Conservation (phyloP, 2,888 invertebrate genomes). For the Zaprionus lineosus region DNA sequence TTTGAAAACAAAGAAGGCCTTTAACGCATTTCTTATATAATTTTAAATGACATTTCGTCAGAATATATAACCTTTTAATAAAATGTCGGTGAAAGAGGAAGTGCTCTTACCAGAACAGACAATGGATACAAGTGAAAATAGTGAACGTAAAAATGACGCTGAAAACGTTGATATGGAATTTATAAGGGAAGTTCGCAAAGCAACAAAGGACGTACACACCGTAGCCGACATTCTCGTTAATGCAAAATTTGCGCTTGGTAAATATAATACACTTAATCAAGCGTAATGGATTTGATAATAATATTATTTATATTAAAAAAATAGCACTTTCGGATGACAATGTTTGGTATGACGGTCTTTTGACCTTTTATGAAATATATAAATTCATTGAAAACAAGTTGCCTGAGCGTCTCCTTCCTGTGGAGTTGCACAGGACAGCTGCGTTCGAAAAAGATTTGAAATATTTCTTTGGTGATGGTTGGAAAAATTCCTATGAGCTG, state of each 20-base stretch:
- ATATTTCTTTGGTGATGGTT: constrained; percentile 86
- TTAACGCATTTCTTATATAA: constrained; percentile 8
- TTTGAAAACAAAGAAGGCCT: constrained; percentile 52
- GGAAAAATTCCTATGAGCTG: constrained; percentile 84
- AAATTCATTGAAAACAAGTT: constrained; percentile 88
- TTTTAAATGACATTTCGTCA: background rate
- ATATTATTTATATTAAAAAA: background rate
- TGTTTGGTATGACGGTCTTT: constrained; percentile 91
- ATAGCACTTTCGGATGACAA: constrained; percentile 84
- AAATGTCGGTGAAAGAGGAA: constrained; percentile 46
- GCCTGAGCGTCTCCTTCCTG: constrained; percentile 83
- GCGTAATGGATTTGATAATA: too few species aligned
- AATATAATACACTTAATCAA: background rate
- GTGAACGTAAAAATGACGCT: constrained; percentile 33
- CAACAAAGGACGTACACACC: constrained; percentile 89
- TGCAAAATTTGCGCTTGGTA: constrained; percentile 90
- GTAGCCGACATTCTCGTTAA: constrained; percentile 90
- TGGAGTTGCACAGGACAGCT: constrained; percentile 85
- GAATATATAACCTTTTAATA: too few species aligned
- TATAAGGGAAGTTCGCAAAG: constrained; percentile 86
- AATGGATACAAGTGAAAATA: too few species aligned
- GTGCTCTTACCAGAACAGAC: constrained; percentile 1
- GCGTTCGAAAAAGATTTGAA: constrained; percentile 89
- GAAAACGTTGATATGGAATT: constrained; percentile 77
- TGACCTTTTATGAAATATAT: constrained; percentile 91